Percentiles rank a stretch among this genome's conserved stretches.
These are phyloP conservation scores for Bellardia bayeri DNA, from an alignment of 2,888 invertebrate genomes.

Conservation along the genomic window DNA sequence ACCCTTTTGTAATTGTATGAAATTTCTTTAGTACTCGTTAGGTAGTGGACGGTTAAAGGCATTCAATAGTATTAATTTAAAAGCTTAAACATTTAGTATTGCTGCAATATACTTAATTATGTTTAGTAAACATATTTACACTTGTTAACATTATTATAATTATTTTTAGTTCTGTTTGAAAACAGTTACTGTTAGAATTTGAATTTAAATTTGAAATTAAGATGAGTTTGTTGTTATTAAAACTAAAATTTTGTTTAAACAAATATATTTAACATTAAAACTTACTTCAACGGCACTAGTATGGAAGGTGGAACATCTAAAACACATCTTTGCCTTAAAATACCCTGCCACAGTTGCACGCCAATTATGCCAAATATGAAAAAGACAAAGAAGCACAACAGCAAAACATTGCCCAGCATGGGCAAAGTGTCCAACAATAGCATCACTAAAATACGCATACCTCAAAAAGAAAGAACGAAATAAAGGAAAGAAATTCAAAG, in stretches of 20 bases:
- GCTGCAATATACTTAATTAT: background rate
- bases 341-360: slow-evolving; percentile 99
- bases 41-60: background rate
- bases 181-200: slow-evolving; percentile 35
- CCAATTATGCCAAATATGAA: slow-evolving; percentile 99
- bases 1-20: slow-evolving; percentile 12
- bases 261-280: slow-evolving; percentile 77
- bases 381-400: slow-evolving; percentile 99
- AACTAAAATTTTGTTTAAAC: slow-evolving; percentile 27
- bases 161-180: background rate
- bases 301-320: slow-evolving; percentile 89
- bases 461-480: slow-evolving; percentile 84
- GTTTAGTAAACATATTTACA: slow-evolving; percentile 45
- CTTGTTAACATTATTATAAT: slow-evolving; percentile 3
- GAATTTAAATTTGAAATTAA: slow-evolving; percentile 36
- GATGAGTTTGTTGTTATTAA: slow-evolving; percentile 31
- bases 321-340: slow-evolving; percentile 96
- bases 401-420: slow-evolving; percentile 99
- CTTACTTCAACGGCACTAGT: slow-evolving; percentile 91
- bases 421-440: slow-evolving; percentile 98
- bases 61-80: background rate
- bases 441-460: slow-evolving; percentile 99
- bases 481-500: background rate
- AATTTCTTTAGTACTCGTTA: slow-evolving; percentile 49
- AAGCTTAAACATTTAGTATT: background rate